Conservation (phyloP, 2,113 vertebrate species). For the Sitta europaea region DNA sequence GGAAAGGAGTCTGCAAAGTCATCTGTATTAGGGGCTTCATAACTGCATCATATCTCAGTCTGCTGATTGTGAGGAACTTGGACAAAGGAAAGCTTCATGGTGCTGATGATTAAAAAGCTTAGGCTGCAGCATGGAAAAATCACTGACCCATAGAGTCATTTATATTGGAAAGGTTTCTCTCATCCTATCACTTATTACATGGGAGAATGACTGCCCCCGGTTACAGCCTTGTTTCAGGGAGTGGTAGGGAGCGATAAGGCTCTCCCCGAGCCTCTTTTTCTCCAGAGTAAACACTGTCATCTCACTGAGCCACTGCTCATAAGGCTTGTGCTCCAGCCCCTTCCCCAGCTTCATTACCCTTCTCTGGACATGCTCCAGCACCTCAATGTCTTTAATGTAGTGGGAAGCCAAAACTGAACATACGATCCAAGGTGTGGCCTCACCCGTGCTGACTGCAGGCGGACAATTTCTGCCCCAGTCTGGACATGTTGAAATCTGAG, state of each 20-base stretch:
- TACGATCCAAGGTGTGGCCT: not conserved
- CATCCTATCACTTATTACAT: not conserved
- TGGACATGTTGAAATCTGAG: not conserved
- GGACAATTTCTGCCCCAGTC: not conserved
- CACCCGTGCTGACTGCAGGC: not conserved
- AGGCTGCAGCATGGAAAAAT: not conserved
- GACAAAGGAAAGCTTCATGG: not conserved
- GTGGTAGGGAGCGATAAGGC: rapidly evolving
- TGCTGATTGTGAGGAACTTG: not conserved
- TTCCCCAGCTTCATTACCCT: not conserved
- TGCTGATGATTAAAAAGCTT: not conserved
- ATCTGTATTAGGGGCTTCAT: not conserved
- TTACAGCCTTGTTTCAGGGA: not conserved
- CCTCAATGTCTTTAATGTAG: not conserved
- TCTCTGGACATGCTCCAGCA: not conserved
- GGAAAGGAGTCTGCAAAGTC: not conserved
- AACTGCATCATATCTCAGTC: not conserved
- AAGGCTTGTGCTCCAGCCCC: not conserved
- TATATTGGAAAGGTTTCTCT: not conserved
- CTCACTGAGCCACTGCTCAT: not conserved
- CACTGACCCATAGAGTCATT: not conserved
- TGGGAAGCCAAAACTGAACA: not conserved
- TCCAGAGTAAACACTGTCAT: not conserved
- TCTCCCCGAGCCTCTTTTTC: not conserved
- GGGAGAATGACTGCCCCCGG: not conserved